Evolutionary conservation across 2,113 vertebrate species (phyloP).

Genomic region (Ceyx melanurus): DNA sequence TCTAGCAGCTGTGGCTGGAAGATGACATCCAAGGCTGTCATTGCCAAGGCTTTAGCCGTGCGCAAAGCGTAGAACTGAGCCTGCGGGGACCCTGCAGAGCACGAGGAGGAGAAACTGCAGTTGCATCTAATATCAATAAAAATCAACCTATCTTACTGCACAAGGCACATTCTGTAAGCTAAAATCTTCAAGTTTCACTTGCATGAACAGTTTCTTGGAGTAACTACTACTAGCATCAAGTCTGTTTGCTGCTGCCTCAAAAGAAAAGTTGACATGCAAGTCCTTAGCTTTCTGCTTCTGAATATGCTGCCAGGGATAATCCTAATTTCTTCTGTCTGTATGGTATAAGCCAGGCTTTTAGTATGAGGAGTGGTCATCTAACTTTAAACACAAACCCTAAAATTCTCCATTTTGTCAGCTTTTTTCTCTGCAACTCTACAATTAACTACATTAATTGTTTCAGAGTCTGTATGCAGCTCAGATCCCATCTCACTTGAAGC

Average conservation of each 20-base stretch:
- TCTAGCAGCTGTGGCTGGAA: slow-evolving; percentile 82
- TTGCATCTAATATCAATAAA: background rate
- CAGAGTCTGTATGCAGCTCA: background rate
- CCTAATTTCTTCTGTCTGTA: background rate
- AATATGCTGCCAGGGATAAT: background rate
- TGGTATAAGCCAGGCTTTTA: background rate
- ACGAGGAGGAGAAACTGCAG: background rate
- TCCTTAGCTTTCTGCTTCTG: background rate
- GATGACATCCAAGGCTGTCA: slow-evolving; percentile 88
- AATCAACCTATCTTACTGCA: background rate
- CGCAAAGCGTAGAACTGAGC: slow-evolving; percentile 87
- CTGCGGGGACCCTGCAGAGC: slow-evolving; percentile 78
- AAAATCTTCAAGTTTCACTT: background rate
- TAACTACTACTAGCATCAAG: background rate
- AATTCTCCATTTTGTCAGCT: background rate
- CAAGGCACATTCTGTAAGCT: background rate
- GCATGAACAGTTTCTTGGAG: background rate
- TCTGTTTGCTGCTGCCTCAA: background rate
- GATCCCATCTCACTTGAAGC: background rate
- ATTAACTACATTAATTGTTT: background rate
- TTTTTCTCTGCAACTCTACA: background rate
- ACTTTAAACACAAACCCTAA: background rate
- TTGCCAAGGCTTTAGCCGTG: slow-evolving; percentile 85
- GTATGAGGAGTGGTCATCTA: background rate
- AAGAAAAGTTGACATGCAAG: background rate